These are phyloP conservation scores for Rynchops niger DNA, from an alignment of 2,113 vertebrate species.

Conservation along the genomic window DNA sequence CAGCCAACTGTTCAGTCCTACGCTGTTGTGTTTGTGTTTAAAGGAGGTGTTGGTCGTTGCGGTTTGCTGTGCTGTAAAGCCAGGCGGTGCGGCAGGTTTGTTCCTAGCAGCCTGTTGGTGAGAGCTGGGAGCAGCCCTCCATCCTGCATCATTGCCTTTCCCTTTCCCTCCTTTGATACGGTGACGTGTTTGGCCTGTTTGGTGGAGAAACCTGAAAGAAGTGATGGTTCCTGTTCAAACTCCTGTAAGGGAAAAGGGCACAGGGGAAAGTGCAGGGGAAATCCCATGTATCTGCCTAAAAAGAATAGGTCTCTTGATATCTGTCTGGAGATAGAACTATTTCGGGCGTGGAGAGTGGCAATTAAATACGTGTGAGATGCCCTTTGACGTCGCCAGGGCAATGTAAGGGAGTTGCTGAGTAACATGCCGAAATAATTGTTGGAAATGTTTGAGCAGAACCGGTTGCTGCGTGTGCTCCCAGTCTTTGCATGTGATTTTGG, in stretches of 20 bases:
- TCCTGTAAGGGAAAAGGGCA: background rate
- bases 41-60: background rate
- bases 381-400: background rate
- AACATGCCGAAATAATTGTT: background rate
- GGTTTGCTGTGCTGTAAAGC: background rate
- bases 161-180: background rate
- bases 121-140: background rate
- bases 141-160: accelerated
- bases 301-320: background rate
- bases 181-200: background rate
- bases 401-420: background rate
- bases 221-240: background rate
- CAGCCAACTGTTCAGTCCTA: background rate
- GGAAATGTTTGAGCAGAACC: background rate
- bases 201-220: background rate
- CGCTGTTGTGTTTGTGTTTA: background rate
- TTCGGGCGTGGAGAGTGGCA: background rate
- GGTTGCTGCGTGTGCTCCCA: background rate
- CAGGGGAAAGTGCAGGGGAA: background rate
- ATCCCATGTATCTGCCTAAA: background rate
- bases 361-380: background rate
- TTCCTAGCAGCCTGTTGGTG: background rate
- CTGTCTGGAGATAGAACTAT: background rate
- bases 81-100: background rate
- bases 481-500: background rate